Percentiles rank a stretch among this genome's conserved stretches.
Evolutionary conservation across 2,797 vertebrate genomes (phyloP).

Genomic region (Paramormyrops hopkinsi): DNA sequence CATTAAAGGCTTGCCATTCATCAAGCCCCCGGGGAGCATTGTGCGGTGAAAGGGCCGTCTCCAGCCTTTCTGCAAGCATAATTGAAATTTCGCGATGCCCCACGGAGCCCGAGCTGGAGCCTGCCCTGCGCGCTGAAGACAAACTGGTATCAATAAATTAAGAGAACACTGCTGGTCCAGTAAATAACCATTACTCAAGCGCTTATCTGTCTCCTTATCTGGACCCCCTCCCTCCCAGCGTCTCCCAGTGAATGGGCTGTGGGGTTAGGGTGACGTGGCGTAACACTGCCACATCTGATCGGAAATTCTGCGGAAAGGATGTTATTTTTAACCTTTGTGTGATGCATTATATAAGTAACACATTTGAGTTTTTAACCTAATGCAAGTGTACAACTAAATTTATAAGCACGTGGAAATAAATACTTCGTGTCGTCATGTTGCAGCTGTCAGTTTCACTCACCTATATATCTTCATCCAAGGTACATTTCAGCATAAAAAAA

Average conservation of each 20-base stretch:
- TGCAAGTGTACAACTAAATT: not conserved
- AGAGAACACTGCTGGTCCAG: slow-evolving; percentile 48
- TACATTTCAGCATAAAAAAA: not conserved
- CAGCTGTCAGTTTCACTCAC: not conserved
- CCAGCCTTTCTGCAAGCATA: slow-evolving; percentile 53
- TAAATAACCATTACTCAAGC: slow-evolving; percentile 45
- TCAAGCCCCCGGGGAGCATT: slow-evolving; percentile 65
- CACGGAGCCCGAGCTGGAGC: slow-evolving; percentile 30
- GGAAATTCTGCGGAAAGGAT: not conserved
- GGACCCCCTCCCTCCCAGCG: not conserved
- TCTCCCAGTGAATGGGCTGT: not conserved
- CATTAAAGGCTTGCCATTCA: slow-evolving; percentile 69
- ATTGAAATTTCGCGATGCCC: slow-evolving; percentile 55
- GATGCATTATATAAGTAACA: not conserved
- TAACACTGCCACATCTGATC: not conserved
- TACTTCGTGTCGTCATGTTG: not conserved
- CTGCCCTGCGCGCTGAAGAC: slow-evolving; percentile 55
- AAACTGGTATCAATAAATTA: slow-evolving; percentile 59
- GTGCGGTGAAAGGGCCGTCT: slow-evolving; percentile 59
- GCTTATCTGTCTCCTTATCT: slow-evolving; percentile 26
- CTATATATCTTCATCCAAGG: not conserved
- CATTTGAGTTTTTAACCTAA: not conserved
- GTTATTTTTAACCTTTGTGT: not conserved
- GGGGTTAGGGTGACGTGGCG: not conserved
- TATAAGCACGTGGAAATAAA: not conserved